Percentiles rank a stretch among this genome's conserved stretches.
These are phyloP conservation scores for Styela plicata DNA, from an alignment of 23 tunicate genomes.

Conservation along the genomic window DNA sequence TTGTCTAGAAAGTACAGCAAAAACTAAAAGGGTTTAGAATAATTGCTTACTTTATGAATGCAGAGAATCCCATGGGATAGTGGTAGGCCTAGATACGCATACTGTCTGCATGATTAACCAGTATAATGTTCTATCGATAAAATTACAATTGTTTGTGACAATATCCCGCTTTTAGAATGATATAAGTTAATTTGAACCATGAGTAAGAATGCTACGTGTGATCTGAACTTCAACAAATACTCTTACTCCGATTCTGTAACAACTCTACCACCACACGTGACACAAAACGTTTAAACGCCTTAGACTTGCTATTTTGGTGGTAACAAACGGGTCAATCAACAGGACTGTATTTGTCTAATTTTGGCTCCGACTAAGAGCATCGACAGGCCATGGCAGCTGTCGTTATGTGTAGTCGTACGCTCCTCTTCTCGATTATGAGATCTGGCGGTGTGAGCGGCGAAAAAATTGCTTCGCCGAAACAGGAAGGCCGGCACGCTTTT, in stretches of 20 bases:
- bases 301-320: too few relatives aligned
- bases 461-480: background rate
- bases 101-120: background rate
- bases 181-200: background rate
- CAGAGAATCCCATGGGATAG: background rate
- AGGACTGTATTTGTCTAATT: background rate
- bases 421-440: background rate
- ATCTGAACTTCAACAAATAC: background rate
- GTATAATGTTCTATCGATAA: background rate
- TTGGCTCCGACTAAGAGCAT: background rate
- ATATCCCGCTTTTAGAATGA: background rate
- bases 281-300: too few relatives aligned
- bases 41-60: background rate
- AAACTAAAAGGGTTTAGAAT: too few relatives aligned
- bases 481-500: background rate
- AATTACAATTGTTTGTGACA: background rate
- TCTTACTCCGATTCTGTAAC: too few relatives aligned
- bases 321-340: background rate
- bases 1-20: too few relatives aligned
- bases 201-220: background rate
- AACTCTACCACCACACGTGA: too few relatives aligned
- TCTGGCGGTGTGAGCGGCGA: background rate
- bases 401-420: background rate
- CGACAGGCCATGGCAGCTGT: background rate
- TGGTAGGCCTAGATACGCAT: background rate